Percentiles rank a stretch among this genome's conserved stretches.
These are phyloP conservation scores for Drosophila athabasca DNA, from an alignment of 1,140 invertebrate species.

Conservation along the genomic window DNA sequence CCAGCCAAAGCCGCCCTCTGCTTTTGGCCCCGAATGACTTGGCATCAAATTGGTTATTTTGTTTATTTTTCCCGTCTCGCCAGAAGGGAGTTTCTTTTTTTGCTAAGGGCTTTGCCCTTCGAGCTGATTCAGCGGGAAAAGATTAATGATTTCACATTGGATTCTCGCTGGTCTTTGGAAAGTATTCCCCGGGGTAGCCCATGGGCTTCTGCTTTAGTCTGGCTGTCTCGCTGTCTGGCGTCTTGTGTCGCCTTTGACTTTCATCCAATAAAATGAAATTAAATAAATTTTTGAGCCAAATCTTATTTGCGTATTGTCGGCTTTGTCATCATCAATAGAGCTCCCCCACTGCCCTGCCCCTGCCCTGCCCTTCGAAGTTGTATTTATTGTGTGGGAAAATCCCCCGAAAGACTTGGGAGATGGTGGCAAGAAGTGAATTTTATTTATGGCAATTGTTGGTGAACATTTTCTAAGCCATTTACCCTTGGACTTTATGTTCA, in stretches of 20 bases:
- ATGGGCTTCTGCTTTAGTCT: conserved; percentile 8
- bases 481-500: conserved; percentile 69
- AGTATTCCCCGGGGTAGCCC: conserved; percentile 35
- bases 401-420: conserved; percentile 24
- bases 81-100: background rate
- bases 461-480: conserved; percentile 81
- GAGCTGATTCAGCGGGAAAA: conserved; percentile 78
- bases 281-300: conserved; percentile 80
- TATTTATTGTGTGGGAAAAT: conserved; percentile 57
- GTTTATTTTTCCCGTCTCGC: conserved; percentile 28
- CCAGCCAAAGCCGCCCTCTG: background rate
- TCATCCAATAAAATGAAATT: conserved; percentile 75
- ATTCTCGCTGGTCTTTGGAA: conserved; percentile 45
- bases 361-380: conserved; percentile 42
- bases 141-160: conserved; percentile 74
- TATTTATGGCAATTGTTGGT: conserved; percentile 76
- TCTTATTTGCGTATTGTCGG: conserved; percentile 80
- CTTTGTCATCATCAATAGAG: conserved; percentile 52
- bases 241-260: conserved; percentile 63
- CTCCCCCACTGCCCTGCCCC: background rate
- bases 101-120: conserved; percentile 41
- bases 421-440: conserved; percentile 23
- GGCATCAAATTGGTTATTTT: conserved; percentile 69
- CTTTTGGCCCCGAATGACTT: conserved; percentile 55
- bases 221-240: conserved; percentile 39